phyloP scores from a whole-genome alignment of 2,113 vertebrate species.

The Ardeotis arabs region DNA sequence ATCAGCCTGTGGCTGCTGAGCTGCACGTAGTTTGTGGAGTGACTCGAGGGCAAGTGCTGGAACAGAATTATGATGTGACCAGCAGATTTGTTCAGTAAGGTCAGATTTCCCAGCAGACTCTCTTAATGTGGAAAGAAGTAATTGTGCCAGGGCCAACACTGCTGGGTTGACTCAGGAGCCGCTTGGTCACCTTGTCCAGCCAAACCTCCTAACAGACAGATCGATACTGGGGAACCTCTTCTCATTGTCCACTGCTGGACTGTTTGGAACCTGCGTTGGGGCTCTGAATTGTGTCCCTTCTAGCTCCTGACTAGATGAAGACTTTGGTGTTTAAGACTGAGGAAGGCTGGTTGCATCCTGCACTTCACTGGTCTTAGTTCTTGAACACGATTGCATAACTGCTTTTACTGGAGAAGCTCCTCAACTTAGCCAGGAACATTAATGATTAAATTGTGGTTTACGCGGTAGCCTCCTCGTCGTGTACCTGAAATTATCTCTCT shows the following conservation, averaged over 20 bases:
- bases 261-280: background rate
- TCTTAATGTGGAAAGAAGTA: background rate
- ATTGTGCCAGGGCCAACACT: accelerated
- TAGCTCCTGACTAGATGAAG: background rate
- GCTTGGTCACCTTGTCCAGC: background rate
- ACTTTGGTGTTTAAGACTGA: background rate
- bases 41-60: background rate
- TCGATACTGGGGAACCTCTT: background rate
- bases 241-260: accelerated
- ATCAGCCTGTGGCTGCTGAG: background rate
- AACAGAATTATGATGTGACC: background rate
- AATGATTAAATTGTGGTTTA: background rate
- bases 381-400: accelerated
- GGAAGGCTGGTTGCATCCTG: background rate
- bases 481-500: background rate
- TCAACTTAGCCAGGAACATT: background rate
- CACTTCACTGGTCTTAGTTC: background rate
- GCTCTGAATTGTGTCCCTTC: background rate
- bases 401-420: background rate
- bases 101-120: background rate
- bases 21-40: background rate
- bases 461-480: background rate
- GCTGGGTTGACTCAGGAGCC: background rate
- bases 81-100: background rate
- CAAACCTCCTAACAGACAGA: background rate